These are phyloP conservation scores for Gryllus longicercus DNA, from an alignment of 2,888 invertebrate genomes.

Conservation along the genomic window DNA sequence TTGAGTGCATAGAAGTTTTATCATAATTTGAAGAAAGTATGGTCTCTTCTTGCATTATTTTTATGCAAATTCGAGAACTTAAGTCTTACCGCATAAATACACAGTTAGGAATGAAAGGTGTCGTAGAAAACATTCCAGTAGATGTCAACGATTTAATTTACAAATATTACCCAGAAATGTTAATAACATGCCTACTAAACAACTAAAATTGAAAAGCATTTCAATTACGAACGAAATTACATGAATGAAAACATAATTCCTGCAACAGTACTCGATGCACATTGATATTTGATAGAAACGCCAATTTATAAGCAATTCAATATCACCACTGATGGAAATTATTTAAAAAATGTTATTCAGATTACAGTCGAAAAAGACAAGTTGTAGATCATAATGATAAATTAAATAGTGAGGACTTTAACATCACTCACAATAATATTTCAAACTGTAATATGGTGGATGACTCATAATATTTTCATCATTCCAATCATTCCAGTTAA, in stretches of 20 bases:
- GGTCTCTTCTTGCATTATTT: neutral
- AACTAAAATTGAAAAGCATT: neutral
- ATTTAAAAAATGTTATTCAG: neutral
- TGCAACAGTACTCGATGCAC: neutral
- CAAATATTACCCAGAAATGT: neutral
- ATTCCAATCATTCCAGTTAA: no score
- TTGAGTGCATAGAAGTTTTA: neutral
- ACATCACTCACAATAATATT: neutral
- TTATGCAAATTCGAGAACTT: neutral
- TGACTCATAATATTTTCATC: neutral
- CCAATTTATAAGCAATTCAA: neutral
- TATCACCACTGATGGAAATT: neutral
- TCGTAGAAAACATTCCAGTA: neutral
- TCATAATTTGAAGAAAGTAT: neutral
- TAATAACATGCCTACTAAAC: neutral
- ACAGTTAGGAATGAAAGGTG: neutral
- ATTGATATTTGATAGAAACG: neutral
- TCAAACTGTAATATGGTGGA: neutral
- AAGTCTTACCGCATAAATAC: neutral
- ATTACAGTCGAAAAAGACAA: neutral
- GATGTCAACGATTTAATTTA: neutral
- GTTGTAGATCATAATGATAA: neutral
- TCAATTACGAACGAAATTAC: neutral
- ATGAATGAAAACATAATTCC: neutral
- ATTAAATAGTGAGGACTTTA: neutral